Evolutionary conservation across 2,113 vertebrate genomes (phyloP).

Genomic region (Egretta garzetta): DNA sequence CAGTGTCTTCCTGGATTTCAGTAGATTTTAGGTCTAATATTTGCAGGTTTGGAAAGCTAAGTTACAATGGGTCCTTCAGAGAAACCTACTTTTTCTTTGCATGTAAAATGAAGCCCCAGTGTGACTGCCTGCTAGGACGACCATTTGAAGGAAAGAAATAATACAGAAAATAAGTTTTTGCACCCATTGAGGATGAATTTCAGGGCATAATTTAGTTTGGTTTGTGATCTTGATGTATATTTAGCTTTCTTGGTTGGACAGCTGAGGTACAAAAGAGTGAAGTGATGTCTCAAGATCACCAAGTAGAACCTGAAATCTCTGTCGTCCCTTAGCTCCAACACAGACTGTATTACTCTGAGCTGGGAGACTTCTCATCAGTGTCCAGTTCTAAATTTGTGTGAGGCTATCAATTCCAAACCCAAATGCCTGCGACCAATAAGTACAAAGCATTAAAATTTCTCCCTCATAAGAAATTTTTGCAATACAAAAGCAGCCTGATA

Average conservation of each 20-base stretch:
- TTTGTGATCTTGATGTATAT: background rate
- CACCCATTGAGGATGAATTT: background rate
- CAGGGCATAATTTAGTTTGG: background rate
- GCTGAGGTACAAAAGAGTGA: background rate
- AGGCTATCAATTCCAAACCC: background rate
- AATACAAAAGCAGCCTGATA: background rate
- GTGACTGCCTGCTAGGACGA: background rate
- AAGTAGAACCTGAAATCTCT: background rate
- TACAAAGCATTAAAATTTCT: background rate
- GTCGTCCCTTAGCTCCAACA: background rate
- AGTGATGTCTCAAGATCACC: background rate
- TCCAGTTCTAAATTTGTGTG: background rate
- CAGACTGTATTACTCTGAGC: background rate
- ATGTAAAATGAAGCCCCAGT: slow-evolving; percentile 13
- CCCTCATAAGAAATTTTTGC: background rate
- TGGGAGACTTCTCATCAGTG: background rate
- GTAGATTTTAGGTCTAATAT: background rate
- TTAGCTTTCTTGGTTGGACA: background rate
- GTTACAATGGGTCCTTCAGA: background rate
- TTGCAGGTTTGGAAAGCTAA: slow-evolving; percentile 15
- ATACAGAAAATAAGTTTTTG: background rate
- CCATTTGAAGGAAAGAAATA: slow-evolving; percentile 7
- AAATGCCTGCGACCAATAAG: background rate
- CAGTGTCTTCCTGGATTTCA: background rate
- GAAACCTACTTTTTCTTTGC: background rate